Evolutionary conservation across 2,888 invertebrate genomes (phyloP).

Genomic region (Drosophila pseudotakahashii): DNA sequence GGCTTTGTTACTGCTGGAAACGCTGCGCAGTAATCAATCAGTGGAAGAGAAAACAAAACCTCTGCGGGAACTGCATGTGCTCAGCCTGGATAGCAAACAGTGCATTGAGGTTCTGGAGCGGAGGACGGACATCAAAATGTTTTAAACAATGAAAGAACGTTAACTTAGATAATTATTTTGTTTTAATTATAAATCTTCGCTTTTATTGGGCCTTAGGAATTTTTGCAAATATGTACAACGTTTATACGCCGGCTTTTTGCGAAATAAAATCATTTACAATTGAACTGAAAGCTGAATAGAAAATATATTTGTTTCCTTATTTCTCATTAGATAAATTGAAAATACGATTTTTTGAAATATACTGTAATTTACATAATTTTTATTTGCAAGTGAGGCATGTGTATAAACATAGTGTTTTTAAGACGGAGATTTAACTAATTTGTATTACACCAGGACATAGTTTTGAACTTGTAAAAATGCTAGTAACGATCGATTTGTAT

Average conservation of each 20-base stretch:
- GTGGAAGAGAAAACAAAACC: constrained; percentile 85
- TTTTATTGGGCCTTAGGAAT: constrained; percentile 3
- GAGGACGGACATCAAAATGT: constrained; percentile 86
- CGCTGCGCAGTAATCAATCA: constrained; percentile 85
- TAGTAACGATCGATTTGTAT: constrained; percentile 19
- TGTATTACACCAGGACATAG: constrained; percentile 16
- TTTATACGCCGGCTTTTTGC: constrained; percentile 1
- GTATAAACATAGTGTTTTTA: constrained; percentile 15
- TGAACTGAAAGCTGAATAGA: not conserved
- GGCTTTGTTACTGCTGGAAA: constrained; percentile 89
- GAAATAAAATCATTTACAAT: not conserved
- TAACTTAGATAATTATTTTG: constrained; percentile 1
- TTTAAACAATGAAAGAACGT: constrained; percentile 26
- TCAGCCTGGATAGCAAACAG: constrained; percentile 85
- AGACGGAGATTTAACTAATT: constrained; percentile 24
- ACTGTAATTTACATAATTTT: constrained; percentile 17
- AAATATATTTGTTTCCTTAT: not conserved
- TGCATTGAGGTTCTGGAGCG: constrained; percentile 86
- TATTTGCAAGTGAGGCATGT: constrained; percentile 32
- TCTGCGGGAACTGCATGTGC: constrained; percentile 86
- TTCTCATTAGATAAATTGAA: not conserved
- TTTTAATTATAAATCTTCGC: not conserved
- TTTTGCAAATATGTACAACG: constrained; percentile 2
- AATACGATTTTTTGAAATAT: not conserved
- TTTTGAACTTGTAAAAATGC: constrained; percentile 8